Evolutionary conservation across 2,113 vertebrate species (phyloP).

Genomic region (Trachemys scripta): DNA sequence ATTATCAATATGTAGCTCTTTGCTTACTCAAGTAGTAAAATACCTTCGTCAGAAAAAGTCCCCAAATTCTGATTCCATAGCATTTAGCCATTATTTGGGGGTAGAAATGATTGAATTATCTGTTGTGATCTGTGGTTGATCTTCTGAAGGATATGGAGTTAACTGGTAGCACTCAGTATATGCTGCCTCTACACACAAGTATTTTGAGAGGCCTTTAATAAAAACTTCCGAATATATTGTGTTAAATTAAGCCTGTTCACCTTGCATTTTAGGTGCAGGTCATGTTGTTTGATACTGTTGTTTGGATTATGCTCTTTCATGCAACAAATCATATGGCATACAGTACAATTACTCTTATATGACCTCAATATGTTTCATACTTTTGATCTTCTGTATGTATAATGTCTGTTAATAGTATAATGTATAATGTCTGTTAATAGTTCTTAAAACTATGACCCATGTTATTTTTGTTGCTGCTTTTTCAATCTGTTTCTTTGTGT

Average conservation of each 20-base stretch:
- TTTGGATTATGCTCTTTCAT: background rate
- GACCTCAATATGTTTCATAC: background rate
- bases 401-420: background rate
- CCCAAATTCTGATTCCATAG: background rate
- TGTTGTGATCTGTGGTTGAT: background rate
- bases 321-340: background rate
- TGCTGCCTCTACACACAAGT: background rate
- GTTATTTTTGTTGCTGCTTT: background rate
- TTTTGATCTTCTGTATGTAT: background rate
- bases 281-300: background rate
- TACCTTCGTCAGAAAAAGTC: background rate
- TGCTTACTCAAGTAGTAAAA: background rate
- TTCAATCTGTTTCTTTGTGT: background rate
- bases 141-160: background rate
- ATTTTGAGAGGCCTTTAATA: background rate
- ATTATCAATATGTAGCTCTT: background rate
- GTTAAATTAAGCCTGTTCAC: background rate
- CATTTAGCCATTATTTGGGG: background rate
- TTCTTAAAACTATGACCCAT: background rate
- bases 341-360: background rate
- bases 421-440: background rate
- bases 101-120: background rate
- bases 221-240: background rate
- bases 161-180: background rate
- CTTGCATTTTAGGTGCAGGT: background rate